A percentile compares a stretch with the other conserved stretches of the same genome.
Conservation (phyloP, 2,888 invertebrate genomes). For the Hydrotaea diabolus region DNA sequence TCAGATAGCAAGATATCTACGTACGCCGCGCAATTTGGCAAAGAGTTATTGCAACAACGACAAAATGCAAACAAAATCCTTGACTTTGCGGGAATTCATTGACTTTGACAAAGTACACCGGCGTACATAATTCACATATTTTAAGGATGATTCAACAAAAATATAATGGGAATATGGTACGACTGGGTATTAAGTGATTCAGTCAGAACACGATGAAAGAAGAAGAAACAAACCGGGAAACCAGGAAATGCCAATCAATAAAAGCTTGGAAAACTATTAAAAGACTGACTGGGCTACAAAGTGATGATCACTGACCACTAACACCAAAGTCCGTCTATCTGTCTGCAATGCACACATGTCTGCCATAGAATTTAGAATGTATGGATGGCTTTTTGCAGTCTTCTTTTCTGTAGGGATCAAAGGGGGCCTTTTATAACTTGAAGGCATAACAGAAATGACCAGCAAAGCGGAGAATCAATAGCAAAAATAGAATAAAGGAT, state of each 20-base stretch:
- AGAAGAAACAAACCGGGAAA: conserved; percentile 39
- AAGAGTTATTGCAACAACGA: not conserved
- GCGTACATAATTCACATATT: conserved; percentile 39
- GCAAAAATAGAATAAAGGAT: conserved; percentile 24
- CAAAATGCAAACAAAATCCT: not conserved
- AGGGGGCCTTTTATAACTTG: not conserved
- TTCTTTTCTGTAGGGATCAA: not conserved
- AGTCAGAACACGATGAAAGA: not conserved
- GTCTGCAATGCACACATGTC: not conserved
- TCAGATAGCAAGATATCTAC: not conserved
- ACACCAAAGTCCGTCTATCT: not conserved
- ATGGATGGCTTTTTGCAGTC: not conserved
- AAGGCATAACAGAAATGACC: not conserved
- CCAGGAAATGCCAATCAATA: conserved; percentile 69
- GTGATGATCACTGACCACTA: conserved; percentile 17
- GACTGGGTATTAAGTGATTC: too few relatives aligned
- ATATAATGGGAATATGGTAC: conserved; percentile 1
- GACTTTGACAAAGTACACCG: conserved; percentile 8
- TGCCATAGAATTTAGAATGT: not conserved
- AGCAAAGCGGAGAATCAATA: not conserved
- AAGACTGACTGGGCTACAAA: conserved; percentile 10
- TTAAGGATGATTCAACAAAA: conserved; percentile 60
- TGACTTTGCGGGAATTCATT: not conserved
- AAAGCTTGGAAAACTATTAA: conserved; percentile 43
- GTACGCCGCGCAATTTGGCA: not conserved